Base-by-base conservation (phyloP, 2,113 vertebrate genomes). In the Pollachius pollachius region DNA sequence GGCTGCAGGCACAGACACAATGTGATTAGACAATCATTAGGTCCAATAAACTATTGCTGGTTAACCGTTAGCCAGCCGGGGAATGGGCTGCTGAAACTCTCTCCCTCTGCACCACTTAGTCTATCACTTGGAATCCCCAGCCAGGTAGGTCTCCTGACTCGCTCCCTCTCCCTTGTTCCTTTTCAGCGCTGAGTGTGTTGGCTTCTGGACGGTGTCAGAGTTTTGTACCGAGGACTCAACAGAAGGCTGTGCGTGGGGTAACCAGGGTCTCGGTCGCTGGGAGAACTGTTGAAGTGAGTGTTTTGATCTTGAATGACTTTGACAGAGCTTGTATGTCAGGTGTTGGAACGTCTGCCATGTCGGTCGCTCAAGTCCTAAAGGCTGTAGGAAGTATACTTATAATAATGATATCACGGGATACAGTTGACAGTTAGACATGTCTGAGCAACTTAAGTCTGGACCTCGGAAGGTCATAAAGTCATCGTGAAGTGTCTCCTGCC, bases 11-110 rank as follows among this genome's bases (percentile, higher is more conserved):
- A 41, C 5, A 62, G 75, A 62, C 76, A 77, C 71, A 65, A 80
- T 82, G 56, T 84, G 84, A 88, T 91, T 90, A 86, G 89, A 85
- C 87, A 92, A 92, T 92, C 84, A 92, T 89, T 92, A 92, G 85
- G 87, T 89, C 61, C 89, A 88, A 92, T 92, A 92, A 92, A 92
- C 83, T 76, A 68, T 83, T 67, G 71, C 63, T 74, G 77, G 84
- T 86, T 89, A 88, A 67, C 48, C 82, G 90, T 92, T 91, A 79
- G 91, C 90, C 71, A 84, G 73, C 70, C 62, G 62, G 71, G 71
- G 64, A 77, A 81, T 79, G 64, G 66, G 67, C 69, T 77, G 66
- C 52, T 69, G 27, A 1, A 74, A 75, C 76, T 75, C 30, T 27
- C 27, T 34, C 30, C 6, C 30, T 34, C 4, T 34, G 30, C 30